These are phyloP conservation scores for Ptyas mucosa DNA, from an alignment of 2,113 vertebrate genomes.

Conservation along the genomic window DNA sequence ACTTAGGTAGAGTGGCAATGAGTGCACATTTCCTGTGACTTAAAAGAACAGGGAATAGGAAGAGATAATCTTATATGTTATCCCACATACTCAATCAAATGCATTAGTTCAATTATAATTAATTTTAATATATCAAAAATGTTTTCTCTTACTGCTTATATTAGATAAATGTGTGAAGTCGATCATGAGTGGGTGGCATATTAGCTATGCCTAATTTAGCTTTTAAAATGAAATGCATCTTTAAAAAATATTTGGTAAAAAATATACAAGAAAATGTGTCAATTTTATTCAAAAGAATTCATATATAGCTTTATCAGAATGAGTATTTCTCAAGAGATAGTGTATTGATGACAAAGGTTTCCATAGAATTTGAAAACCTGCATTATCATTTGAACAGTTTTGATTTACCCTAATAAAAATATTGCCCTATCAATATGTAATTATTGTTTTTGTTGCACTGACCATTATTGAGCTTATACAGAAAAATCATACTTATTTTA, in stretches of 20 bases:
- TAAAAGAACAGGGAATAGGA: not conserved
- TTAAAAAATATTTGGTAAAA: not conserved
- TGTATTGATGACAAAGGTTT: not conserved
- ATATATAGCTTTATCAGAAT: not conserved
- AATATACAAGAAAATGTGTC: not conserved
- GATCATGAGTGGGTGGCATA: not conserved
- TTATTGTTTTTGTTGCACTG: not conserved
- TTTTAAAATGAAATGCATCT: not conserved
- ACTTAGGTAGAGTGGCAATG: not conserved
- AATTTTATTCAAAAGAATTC: not conserved
- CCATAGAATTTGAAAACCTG: not conserved
- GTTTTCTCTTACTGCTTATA: not conserved
- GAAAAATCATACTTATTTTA: not conserved
- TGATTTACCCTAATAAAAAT: not conserved
- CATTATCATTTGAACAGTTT: not conserved
- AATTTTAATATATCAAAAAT: not conserved
- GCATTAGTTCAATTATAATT: not conserved
- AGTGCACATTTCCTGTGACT: not conserved
- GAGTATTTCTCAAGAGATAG: fast-evolving
- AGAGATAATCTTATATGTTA: not conserved
- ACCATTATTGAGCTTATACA: not conserved
- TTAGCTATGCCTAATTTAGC: fast-evolving
- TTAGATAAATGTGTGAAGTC: fast-evolving
- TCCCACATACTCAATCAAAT: not conserved
- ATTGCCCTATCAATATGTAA: not conserved